phyloP scores from a whole-genome alignment of 37 sponge, comb jelly and placozoan genomes.

The Mnemiopsis leidyi region DNA sequence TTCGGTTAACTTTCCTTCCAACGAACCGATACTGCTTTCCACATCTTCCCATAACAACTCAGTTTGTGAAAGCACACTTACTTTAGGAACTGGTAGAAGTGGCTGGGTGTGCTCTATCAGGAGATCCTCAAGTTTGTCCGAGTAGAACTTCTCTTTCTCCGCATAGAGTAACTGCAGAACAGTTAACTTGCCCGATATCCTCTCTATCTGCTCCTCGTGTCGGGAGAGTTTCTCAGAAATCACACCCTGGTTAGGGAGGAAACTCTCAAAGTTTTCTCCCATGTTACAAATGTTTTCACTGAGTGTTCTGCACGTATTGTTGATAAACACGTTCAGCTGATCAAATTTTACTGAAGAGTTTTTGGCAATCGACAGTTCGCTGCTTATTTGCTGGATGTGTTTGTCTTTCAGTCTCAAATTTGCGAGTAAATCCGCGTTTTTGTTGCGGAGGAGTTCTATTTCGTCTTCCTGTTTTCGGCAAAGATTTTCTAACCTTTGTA shows the following conservation, averaged over 20 bases:
- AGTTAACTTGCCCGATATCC: not conserved
- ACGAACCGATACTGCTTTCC: not conserved
- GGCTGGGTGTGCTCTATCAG: conserved; percentile 14
- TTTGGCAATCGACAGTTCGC: not conserved
- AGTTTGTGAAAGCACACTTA: not conserved
- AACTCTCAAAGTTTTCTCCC: not conserved
- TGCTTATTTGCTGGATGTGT: not conserved
- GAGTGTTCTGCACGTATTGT: not conserved
- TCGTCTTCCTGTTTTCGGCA: not conserved
- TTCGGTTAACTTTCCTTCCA: not conserved
- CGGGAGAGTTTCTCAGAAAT: not conserved
- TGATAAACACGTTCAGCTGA: not conserved
- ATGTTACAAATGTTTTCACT: not conserved
- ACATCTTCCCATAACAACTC: not conserved
- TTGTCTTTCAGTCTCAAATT: conserved; percentile 40
- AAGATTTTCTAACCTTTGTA: not conserved
- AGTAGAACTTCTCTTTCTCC: conserved; percentile 57
- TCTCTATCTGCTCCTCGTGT: conserved; percentile 22
- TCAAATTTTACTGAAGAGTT: not conserved
- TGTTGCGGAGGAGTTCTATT: not conserved
- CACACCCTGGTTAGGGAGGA: not conserved
- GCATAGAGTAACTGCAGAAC: conserved; percentile 8
- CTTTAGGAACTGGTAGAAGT: not conserved
- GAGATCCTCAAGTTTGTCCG: not conserved
- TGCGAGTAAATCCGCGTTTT: conserved; percentile 16